phyloP scores from a whole-genome alignment of 2,797 vertebrate genomes.

The Setipinna tenuifilis region DNA sequence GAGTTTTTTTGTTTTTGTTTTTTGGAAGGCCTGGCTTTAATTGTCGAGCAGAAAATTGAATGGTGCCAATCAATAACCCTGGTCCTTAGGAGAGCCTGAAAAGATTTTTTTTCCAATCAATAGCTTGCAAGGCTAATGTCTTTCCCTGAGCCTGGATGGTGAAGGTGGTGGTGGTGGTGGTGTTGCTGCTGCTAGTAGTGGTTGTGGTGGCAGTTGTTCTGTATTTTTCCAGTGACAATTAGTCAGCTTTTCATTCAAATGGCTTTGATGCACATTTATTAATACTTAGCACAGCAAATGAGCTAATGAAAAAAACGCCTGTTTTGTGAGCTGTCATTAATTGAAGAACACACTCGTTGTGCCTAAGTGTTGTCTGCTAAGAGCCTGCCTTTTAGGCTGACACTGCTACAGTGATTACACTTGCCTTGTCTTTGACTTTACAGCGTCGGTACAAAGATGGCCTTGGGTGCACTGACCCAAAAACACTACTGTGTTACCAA shows the following conservation, averaged over 20 bases:
- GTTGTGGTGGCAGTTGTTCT: not conserved
- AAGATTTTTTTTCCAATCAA: slow-evolving; percentile 15
- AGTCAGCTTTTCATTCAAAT: not conserved
- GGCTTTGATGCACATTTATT: not conserved
- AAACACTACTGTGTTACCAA: not conserved
- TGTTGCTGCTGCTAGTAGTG: too few relatives aligned
- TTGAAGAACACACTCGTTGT: not conserved
- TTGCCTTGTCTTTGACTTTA: not conserved
- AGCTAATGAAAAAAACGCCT: too few relatives aligned
- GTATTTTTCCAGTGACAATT: not conserved
- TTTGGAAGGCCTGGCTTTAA: slow-evolving; percentile 33
- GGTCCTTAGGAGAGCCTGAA: slow-evolving; percentile 7
- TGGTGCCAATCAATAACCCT: not conserved
- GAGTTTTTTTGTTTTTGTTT: not conserved
- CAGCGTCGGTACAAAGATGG: not conserved
- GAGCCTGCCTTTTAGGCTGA: not conserved
- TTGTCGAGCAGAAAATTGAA: slow-evolving; percentile 47
- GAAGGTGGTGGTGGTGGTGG: too few relatives aligned
- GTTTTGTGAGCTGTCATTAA: not conserved
- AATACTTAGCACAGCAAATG: not conserved
- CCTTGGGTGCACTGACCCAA: not conserved
- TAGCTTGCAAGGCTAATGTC: slow-evolving; percentile 14
- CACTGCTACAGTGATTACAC: not conserved
- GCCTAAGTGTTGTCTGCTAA: not conserved
- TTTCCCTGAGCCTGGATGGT: not conserved